These are phyloP conservation scores for Formicarius rufipectus DNA, from an alignment of 2,113 vertebrate species.

Conservation along the genomic window DNA sequence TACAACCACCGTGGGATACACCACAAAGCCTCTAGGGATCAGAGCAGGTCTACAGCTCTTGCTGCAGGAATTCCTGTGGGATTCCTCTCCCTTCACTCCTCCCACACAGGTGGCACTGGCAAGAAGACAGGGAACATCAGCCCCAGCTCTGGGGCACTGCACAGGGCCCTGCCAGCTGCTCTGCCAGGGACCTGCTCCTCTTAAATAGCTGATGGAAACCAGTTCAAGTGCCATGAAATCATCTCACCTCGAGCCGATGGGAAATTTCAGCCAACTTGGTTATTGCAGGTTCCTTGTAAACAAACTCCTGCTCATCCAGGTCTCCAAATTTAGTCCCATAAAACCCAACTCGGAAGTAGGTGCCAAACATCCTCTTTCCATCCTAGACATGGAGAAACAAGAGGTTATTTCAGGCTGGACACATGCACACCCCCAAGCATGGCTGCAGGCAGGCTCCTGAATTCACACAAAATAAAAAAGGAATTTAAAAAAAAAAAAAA, in stretches of 20 bases:
- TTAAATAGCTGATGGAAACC: background rate
- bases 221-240: background rate
- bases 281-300: conserved; percentile 98
- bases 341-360: conserved; percentile 97
- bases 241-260: conserved; percentile 92
- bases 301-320: conserved; percentile 97
- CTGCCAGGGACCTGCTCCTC: background rate
- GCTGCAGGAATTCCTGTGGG: background rate
- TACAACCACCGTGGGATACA: background rate
- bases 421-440: background rate
- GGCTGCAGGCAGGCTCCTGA: conserved; percentile 36
- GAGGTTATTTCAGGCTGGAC: conserved; percentile 47
- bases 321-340: conserved; percentile 97
- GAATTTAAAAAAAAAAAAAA: conserved; percentile 25
- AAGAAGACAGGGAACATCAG: background rate
- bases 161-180: background rate
- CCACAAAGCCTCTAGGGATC: background rate
- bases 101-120: background rate
- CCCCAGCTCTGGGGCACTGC: background rate
- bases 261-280: conserved; percentile 98
- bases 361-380: conserved; percentile 99
- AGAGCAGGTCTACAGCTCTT: background rate
- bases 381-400: conserved; percentile 78
- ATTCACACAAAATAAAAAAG: conserved; percentile 6
- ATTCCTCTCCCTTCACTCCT: background rate